phyloP scores from a whole-genome alignment of 2,113 vertebrate genomes.

The Oryzias woworae region DNA sequence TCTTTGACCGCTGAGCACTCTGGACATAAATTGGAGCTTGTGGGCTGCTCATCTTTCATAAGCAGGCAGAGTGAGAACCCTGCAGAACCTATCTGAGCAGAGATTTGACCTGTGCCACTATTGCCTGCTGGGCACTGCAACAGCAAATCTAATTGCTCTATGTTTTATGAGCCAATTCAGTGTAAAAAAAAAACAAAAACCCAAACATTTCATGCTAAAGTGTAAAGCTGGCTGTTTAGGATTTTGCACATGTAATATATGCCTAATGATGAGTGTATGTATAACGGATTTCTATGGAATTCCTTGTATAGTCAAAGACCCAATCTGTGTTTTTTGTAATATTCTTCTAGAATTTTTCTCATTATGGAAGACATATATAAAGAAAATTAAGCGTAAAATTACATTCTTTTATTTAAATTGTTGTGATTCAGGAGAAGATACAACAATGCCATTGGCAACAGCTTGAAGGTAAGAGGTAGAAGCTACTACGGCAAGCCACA shows the following conservation, averaged over 20 bases:
- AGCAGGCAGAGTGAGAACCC: constrained; percentile 39
- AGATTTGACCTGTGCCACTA: constrained; percentile 43
- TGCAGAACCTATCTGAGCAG: constrained; percentile 43
- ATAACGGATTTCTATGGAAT: not conserved
- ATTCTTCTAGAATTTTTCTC: too few species aligned
- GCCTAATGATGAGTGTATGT: not conserved
- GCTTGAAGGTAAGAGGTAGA: too few species aligned
- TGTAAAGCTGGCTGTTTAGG: constrained; percentile 16
- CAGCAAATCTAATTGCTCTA: constrained; percentile 64
- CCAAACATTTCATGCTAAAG: constrained; percentile 50
- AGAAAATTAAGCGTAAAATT: too few species aligned
- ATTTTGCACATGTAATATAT: not conserved
- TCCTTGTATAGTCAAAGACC: constrained; percentile 4
- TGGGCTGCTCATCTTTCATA: constrained; percentile 42
- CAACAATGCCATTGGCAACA: too few species aligned
- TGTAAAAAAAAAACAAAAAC: constrained; percentile 38
- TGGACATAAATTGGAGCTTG: constrained; percentile 27
- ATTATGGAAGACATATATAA: too few species aligned
- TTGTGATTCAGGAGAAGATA: too few species aligned
- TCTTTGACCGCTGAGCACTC: constrained; percentile 15
- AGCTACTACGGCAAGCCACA: too few species aligned
- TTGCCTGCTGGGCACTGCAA: constrained; percentile 50
- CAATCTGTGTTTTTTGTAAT: too few species aligned
- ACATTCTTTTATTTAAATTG: too few species aligned
- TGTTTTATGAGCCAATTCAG: constrained; percentile 51